phyloP scores from a whole-genome alignment of 2,888 invertebrate species.

The Eupithecia abbreviata region DNA sequence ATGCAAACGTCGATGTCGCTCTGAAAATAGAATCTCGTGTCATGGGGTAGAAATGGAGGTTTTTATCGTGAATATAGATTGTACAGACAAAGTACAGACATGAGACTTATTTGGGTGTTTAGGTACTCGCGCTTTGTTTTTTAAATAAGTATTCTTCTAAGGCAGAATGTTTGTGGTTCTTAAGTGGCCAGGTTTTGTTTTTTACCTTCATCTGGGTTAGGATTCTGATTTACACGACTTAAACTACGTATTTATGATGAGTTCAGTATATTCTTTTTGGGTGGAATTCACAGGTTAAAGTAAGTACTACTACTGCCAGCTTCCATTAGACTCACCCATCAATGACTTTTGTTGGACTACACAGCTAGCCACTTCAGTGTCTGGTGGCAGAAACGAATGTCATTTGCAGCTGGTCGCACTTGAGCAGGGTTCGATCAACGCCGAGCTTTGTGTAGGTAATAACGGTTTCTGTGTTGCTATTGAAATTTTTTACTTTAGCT shows the following conservation, averaged over 20 bases:
- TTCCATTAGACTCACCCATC: not conserved
- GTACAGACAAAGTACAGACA: not conserved
- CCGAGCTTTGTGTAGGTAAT: not conserved
- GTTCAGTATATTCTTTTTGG: not conserved
- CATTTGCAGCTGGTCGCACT: not conserved
- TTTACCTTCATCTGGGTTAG: no score
- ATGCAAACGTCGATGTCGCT: constrained; percentile 23
- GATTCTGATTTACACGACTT: no score
- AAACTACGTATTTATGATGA: not conserved
- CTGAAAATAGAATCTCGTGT: constrained; percentile 21
- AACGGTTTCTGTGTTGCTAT: not conserved
- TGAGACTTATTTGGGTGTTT: not conserved
- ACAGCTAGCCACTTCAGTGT: not conserved
- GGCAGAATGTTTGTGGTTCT: no score
- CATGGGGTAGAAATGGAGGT: not conserved
- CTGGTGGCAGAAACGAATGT: not conserved
- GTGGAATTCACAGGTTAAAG: not conserved
- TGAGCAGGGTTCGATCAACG: not conserved
- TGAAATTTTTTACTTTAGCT: not conserved
- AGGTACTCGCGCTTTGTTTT: no score
- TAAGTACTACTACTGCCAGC: not conserved
- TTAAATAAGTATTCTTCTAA: no score
- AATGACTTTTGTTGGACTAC: no score
- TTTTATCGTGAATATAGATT: not conserved
- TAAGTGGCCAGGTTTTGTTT: no score